These are phyloP conservation scores for Danio aesculapii DNA, from an alignment of 2,797 vertebrate species.

Conservation along the genomic window DNA sequence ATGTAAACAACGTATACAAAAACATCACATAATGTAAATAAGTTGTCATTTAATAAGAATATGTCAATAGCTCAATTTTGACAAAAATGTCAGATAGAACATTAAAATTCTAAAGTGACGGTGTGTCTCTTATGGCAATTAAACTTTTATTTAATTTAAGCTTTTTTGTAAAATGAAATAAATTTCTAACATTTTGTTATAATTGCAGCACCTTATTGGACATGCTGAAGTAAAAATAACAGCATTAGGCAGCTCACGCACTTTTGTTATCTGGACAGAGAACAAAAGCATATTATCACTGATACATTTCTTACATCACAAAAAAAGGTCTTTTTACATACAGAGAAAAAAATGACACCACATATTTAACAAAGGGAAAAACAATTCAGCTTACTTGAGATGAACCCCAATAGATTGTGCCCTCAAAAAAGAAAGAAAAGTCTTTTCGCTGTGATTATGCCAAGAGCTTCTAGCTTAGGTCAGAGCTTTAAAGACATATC, in stretches of 20 bases:
- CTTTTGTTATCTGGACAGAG: background rate
- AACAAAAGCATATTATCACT: background rate
- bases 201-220: background rate
- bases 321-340: too few species aligned
- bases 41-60: too few species aligned
- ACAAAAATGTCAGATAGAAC: too few species aligned
- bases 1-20: too few species aligned
- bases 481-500: constrained; percentile 6
- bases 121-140: too few species aligned
- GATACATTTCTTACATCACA: background rate
- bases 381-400: background rate
- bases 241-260: background rate
- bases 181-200: background rate
- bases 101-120: too few species aligned
- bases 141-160: background rate
- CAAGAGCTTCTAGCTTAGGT: constrained; percentile 30
- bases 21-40: too few species aligned
- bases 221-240: background rate
- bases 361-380: too few species aligned
- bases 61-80: too few species aligned
- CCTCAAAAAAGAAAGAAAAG: too few species aligned
- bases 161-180: background rate
- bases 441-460: constrained; percentile 3
- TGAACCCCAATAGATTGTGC: background rate
- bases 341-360: too few species aligned